A percentile compares a stretch with the other conserved stretches of the same genome.
These are phyloP conservation scores for Mesorhabditis sp. DNA, from an alignment of 2,888 invertebrate genomes.

Conservation along the genomic window DNA sequence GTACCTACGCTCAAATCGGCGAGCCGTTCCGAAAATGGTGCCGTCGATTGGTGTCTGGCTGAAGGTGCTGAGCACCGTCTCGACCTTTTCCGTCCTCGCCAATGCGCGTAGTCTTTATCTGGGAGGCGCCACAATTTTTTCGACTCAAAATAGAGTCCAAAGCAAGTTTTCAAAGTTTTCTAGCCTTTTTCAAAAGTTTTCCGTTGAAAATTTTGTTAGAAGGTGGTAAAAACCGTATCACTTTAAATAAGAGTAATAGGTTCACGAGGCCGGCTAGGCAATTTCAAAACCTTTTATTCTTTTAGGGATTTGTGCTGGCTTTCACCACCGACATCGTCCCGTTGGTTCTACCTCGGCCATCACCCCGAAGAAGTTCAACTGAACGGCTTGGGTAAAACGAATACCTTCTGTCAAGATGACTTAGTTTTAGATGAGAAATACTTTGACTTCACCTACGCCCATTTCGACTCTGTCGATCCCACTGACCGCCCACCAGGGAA, in stretches of 20 bases:
- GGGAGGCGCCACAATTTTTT: no score
- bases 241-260: no score
- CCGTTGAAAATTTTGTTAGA: conserved; percentile 1
- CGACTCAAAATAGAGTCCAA: no score
- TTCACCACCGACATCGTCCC: background rate
- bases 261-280: no score
- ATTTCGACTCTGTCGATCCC: background rate
- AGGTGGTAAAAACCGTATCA: no score
- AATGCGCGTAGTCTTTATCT: background rate
- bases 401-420: background rate
- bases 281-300: background rate
- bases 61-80: background rate
- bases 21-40: background rate
- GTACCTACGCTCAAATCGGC: background rate
- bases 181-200: no score
- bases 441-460: background rate
- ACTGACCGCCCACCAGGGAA: background rate
- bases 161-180: no score
- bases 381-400: no score
- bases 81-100: background rate
- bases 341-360: no score
- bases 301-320: background rate
- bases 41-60: background rate
- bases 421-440: background rate
- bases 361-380: no score